Conservation (phyloP, 2,888 invertebrate species). For the Idaea dimidiata region DNA sequence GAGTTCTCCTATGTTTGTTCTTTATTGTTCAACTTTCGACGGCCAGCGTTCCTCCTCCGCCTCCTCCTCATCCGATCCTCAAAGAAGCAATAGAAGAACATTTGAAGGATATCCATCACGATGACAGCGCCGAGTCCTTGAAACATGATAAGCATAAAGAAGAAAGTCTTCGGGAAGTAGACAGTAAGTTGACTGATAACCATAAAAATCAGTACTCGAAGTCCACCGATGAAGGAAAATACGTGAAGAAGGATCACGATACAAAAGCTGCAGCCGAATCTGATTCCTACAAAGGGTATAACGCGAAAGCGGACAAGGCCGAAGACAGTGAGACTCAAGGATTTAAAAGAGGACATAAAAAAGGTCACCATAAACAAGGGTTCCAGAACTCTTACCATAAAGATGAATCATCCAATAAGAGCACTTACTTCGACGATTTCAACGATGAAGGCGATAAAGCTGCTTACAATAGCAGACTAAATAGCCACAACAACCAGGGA, state of each 20-base stretch:
- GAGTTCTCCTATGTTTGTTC: slow-evolving; percentile 49
- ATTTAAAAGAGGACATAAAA: slow-evolving; percentile 80
- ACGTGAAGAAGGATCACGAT: slow-evolving; percentile 71
- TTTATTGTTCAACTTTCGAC: slow-evolving; percentile 38
- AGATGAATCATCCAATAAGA: slow-evolving; percentile 85
- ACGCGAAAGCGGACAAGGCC: slow-evolving; percentile 64
- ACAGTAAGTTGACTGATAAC: slow-evolving; percentile 62
- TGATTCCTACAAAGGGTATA: slow-evolving; percentile 69
- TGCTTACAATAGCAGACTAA: slow-evolving; percentile 63
- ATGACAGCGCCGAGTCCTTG: slow-evolving; percentile 63
- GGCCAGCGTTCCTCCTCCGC: slow-evolving; percentile 39
- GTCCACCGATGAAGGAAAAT: slow-evolving; percentile 71
- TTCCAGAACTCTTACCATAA: slow-evolving; percentile 86
- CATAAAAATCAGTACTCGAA: slow-evolving; percentile 71
- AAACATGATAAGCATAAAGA: slow-evolving; percentile 71
- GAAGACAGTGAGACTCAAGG: slow-evolving; percentile 67
- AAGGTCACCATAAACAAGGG: slow-evolving; percentile 85
- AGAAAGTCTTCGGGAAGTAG: slow-evolving; percentile 70
- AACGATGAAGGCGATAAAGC: slow-evolving; percentile 74
- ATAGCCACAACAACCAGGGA: slow-evolving; percentile 65
- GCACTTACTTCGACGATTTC: slow-evolving; percentile 84
- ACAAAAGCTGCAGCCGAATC: slow-evolving; percentile 67
- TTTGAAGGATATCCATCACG: slow-evolving; percentile 66
- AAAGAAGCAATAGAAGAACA: slow-evolving; percentile 75
- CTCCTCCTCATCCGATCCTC: slow-evolving; percentile 41